Evolutionary conservation across 2,888 invertebrate species (phyloP), one percentile per base, ranked within the genome.

Genomic region (Apocheima hispidaria): DNA sequence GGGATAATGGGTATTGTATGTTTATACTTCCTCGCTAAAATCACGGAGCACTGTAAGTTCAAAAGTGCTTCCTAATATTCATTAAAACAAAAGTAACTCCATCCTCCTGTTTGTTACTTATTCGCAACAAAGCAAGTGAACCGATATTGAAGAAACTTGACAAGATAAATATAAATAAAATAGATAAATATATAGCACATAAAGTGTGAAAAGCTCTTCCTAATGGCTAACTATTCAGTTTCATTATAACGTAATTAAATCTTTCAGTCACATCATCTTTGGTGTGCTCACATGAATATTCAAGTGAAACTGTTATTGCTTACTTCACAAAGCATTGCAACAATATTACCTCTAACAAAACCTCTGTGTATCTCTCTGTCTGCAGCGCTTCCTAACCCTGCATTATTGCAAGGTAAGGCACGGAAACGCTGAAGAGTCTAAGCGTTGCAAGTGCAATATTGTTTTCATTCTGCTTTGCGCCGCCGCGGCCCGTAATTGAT

Each of bases 401-500:
- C 63, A 57, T 54, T 58, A 68, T 67, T 61, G 77, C 76, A 79
- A 84, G 84, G 83, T 78, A 81, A 80, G 81, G 76, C 74, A 73
- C 81, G 73, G 83, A 77, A 79, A 52, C 55, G 74, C 72, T 86
- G 88, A 86, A 88, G 88, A 82, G 87, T 73, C 69, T 78, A 82
- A 86, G 82, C 86, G 81, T 75, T 75, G 78, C 74, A 78, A 82
- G 83, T 81, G 85, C 85, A 83, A 83, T 85, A 86, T 83, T 87
- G 88, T 87, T 86, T 82, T 86, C 83, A 78, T 84, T 81, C 77
- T 78, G 82, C 81, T 82, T 79, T 79, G 72, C 74, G 62, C 48
- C 55, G 66, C 61, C 75, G 75, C 73, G 72, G 71, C 73, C 69
- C 71, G 72, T 90, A 91, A 92, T 90, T 88, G 89, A 90, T 91